These are phyloP conservation scores for Thamnaconus septentrionalis DNA, from an alignment of 2,113 vertebrate species.

Conservation along the genomic window DNA sequence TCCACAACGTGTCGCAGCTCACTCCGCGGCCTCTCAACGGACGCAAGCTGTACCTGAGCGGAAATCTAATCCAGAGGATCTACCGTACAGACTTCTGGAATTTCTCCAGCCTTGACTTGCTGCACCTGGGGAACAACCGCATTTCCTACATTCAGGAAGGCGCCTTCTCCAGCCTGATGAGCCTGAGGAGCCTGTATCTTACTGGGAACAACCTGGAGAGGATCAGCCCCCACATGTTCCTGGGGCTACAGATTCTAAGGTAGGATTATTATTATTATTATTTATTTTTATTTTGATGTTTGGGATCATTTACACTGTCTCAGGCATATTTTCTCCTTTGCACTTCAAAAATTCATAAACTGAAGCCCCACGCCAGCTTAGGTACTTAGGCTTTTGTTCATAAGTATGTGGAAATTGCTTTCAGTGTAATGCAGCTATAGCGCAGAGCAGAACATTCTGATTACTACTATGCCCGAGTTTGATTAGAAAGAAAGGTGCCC, in stretches of 20 bases:
- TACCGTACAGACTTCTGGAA: constrained; percentile 97
- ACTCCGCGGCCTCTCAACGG: constrained; percentile 93
- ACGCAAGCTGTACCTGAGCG: constrained; percentile 94
- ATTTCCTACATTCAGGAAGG: constrained; percentile 97
- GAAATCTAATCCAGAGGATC: constrained; percentile 96
- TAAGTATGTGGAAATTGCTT: constrained; percentile 42
- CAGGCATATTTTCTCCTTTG: neutral
- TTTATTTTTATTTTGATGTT: no score
- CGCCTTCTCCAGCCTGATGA: constrained; percentile 91
- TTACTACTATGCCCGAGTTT: constrained; percentile 46
- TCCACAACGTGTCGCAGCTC: constrained; percentile 94
- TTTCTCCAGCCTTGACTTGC: constrained; percentile 94
- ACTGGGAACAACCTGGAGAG: constrained; percentile 93
- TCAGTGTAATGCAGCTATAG: constrained; percentile 19
- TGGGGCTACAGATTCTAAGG: constrained; percentile 89
- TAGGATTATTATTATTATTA: constrained; percentile 27
- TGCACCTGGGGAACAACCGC: constrained; percentile 95
- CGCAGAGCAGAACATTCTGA: constrained; percentile 39
- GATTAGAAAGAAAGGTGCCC: constrained; percentile 53
- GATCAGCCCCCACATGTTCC: constrained; percentile 92
- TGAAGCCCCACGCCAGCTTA: constrained; percentile 21
- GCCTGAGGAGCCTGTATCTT: constrained; percentile 92
- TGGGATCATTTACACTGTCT: neutral
- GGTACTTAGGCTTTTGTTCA: constrained; percentile 35
- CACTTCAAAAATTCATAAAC: constrained; percentile 21